phyloP scores from a whole-genome alignment of 2,797 vertebrate genomes.

The Sebastes cheni region DNA sequence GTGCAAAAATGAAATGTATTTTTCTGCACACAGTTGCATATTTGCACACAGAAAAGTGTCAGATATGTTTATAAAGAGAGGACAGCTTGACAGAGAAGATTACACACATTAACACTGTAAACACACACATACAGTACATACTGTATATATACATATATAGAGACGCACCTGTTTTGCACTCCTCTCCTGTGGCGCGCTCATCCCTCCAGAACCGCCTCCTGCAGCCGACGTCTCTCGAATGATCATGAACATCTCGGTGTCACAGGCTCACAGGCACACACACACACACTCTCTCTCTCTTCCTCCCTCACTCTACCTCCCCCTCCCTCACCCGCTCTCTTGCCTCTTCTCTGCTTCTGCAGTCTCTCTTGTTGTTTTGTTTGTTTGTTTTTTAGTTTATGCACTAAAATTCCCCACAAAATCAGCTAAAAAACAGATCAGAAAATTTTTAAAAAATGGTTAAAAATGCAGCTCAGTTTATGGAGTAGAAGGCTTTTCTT shows the following conservation, averaged over 20 bases:
- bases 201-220: constrained; percentile 55
- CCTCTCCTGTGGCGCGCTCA: constrained; percentile 67
- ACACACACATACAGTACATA: background rate
- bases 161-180: constrained; percentile 81
- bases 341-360: constrained; percentile 28
- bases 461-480: background rate
- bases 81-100: background rate
- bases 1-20: background rate
- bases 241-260: constrained; percentile 83
- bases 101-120: background rate
- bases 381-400: background rate
- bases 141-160: background rate
- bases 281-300: constrained; percentile 13
- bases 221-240: constrained; percentile 78
- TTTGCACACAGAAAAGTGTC: background rate
- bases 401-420: background rate
- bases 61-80: background rate
- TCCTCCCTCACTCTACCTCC: constrained; percentile 33
- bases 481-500: background rate
- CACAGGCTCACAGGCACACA: constrained; percentile 40
- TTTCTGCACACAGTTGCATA: background rate
- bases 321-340: constrained; percentile 48
- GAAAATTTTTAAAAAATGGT: background rate
- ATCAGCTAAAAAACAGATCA: background rate
- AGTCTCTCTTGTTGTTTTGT: background rate